Evolutionary conservation across 2,113 vertebrate species (phyloP).

Genomic region (Burhinus oedicnemus): DNA sequence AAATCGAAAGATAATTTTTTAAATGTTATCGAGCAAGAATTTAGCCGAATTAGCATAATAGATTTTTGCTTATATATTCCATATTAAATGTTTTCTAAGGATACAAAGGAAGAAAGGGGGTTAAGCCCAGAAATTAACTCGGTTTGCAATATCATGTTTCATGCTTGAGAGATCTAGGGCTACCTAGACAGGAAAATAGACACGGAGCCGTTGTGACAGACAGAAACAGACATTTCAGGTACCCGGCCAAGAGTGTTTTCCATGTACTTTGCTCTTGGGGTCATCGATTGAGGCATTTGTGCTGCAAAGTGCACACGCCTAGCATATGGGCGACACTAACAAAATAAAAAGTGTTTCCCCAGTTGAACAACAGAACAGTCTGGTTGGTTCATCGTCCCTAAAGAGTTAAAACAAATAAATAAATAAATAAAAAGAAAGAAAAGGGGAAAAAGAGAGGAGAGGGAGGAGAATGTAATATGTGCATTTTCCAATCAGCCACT

Average conservation of each 20-base stretch:
- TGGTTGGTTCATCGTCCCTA: background rate
- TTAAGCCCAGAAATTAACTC: background rate
- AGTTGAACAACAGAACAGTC: background rate
- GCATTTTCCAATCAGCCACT: background rate
- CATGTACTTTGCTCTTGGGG: background rate
- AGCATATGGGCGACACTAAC: background rate
- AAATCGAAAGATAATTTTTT: background rate
- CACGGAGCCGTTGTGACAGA: fast-evolving
- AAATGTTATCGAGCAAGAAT: background rate
- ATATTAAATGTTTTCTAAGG: background rate
- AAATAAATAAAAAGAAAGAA: background rate
- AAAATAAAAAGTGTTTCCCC: background rate
- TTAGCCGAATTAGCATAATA: background rate
- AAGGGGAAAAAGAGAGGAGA: background rate
- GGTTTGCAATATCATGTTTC: background rate
- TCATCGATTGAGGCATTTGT: background rate
- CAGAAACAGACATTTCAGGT: background rate
- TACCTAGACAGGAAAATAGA: background rate
- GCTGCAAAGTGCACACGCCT: background rate
- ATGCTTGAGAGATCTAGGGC: background rate
- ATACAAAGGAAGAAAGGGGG: background rate
- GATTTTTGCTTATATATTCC: background rate
- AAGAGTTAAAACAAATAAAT: background rate
- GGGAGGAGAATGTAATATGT: background rate
- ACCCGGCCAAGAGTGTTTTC: background rate